Percentiles rank a stretch among this genome's conserved stretches.
Evolutionary conservation across 2,797 vertebrate genomes (phyloP).

Genomic region (Girardinus metallicus): DNA sequence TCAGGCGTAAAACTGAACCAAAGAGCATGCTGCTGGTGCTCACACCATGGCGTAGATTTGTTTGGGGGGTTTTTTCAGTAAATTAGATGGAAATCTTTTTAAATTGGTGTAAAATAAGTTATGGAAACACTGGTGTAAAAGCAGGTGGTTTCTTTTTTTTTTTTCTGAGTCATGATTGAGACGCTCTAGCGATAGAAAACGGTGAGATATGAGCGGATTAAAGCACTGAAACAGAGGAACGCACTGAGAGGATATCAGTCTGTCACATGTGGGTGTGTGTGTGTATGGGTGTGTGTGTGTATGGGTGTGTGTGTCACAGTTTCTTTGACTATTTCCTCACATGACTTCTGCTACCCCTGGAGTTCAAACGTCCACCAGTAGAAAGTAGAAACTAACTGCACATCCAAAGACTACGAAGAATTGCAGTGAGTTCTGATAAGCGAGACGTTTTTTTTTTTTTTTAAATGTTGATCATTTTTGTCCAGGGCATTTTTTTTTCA

Average conservation of each 20-base stretch:
- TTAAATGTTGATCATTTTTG: not conserved
- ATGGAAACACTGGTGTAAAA: not conserved
- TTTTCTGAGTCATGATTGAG: not conserved
- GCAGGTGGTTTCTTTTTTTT: not conserved
- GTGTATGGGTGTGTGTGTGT: not conserved
- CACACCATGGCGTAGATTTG: not conserved
- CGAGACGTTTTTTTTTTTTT: not conserved
- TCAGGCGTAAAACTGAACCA: not conserved
- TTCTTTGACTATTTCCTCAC: constrained; percentile 1
- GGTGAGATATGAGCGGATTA: not conserved
- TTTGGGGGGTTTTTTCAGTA: not conserved
- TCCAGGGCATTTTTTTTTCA: not conserved
- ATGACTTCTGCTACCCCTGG: not conserved
- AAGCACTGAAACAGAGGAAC: not conserved
- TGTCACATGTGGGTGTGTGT: not conserved
- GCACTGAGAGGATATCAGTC: not conserved
- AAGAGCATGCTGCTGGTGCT: not conserved
- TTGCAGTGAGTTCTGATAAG: not conserved
- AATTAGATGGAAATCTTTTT: not conserved
- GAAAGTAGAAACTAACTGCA: not conserved
- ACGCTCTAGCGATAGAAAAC: not conserved
- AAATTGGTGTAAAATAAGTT: not conserved
- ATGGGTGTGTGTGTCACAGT: not conserved
- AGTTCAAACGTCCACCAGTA: not conserved
- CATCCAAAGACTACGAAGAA: not conserved